A percentile compares a stretch with the other conserved stretches of the same genome.
These are phyloP conservation scores for Eptatretus burgeri DNA, from an alignment of 2,113 vertebrate genomes.

Conservation along the genomic window DNA sequence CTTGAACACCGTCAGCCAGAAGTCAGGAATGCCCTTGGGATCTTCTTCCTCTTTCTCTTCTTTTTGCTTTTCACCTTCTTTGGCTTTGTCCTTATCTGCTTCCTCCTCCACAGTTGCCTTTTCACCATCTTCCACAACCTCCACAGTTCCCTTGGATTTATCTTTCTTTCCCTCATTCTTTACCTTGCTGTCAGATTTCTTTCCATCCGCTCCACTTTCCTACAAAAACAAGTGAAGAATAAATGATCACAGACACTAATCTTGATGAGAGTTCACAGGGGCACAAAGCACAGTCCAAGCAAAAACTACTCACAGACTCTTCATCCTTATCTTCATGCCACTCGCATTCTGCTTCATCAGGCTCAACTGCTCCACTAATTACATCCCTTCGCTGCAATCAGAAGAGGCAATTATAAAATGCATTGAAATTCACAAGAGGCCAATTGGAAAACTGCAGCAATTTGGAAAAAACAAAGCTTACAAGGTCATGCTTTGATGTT, in stretches of 20 bases:
- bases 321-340: conserved; percentile 75
- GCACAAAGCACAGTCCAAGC: not conserved
- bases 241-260: no score
- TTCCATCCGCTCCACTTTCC: no score
- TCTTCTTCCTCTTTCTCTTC: conserved; percentile 19
- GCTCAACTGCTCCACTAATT: conserved; percentile 44
- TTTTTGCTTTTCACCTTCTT: conserved; percentile 23
- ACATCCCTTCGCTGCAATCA: conserved; percentile 41
- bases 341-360: conserved; percentile 62
- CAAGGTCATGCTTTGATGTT: not conserved
- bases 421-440: not conserved
- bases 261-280: not conserved
- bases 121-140: no score
- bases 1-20: conserved; percentile 91
- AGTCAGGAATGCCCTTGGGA: conserved; percentile 67
- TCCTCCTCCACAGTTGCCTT: conserved; percentile 60
- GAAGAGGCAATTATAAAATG: conserved; percentile 6
- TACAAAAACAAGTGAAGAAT: no score
- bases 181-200: no score
- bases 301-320: conserved; percentile 15
- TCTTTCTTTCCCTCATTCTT: no score
- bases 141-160: no score
- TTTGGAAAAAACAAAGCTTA: not conserved
- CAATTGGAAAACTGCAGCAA: not conserved
- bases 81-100: conserved; percentile 41